These are phyloP conservation scores for Dromius quadrimaculatus DNA, from an alignment of 2,888 invertebrate species.

Conservation along the genomic window DNA sequence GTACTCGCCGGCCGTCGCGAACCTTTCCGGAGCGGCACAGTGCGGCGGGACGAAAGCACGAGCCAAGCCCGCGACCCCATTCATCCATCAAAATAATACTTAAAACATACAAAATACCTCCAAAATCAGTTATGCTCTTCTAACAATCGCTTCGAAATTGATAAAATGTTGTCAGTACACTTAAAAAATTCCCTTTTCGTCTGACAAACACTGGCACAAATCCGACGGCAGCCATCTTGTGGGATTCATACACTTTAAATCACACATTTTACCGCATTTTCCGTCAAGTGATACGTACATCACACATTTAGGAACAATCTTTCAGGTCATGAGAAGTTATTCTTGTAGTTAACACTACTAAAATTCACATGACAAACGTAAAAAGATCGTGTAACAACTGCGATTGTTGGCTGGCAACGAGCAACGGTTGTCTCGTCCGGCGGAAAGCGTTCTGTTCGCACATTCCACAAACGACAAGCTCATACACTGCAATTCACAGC, in stretches of 20 bases:
- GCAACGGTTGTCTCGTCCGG: constrained; percentile 60
- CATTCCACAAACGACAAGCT: constrained; percentile 58
- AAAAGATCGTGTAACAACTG: constrained; percentile 59
- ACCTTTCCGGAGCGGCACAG: constrained; percentile 50
- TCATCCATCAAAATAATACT: constrained; percentile 9
- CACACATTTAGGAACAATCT: constrained; percentile 56
- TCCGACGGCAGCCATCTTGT: constrained; percentile 68
- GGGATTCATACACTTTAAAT: too few relatives aligned
- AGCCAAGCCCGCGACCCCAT: constrained; percentile 63
- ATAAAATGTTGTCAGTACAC: too few relatives aligned
- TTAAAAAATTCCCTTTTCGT: too few relatives aligned
- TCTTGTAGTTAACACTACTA: constrained; percentile 58
- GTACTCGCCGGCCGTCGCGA: constrained; percentile 50
- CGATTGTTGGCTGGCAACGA: constrained; percentile 57
- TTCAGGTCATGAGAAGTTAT: constrained; percentile 54
- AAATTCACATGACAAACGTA: constrained; percentile 58
- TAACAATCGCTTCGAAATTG: too few relatives aligned
- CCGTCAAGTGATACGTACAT: constrained; percentile 56
- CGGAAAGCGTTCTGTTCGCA: constrained; percentile 59
- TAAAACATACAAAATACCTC: constrained; percentile 3
- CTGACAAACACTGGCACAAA: constrained; percentile 55
- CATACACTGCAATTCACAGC: constrained; percentile 45
- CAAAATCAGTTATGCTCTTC: constrained; percentile 6
- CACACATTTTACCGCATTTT: constrained; percentile 63
- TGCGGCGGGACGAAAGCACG: constrained; percentile 61